Percentiles rank a stretch among this genome's conserved stretches.
phyloP scores from a whole-genome alignment of 1,140 invertebrate genomes.

The Chrysomallon squamiferum region DNA sequence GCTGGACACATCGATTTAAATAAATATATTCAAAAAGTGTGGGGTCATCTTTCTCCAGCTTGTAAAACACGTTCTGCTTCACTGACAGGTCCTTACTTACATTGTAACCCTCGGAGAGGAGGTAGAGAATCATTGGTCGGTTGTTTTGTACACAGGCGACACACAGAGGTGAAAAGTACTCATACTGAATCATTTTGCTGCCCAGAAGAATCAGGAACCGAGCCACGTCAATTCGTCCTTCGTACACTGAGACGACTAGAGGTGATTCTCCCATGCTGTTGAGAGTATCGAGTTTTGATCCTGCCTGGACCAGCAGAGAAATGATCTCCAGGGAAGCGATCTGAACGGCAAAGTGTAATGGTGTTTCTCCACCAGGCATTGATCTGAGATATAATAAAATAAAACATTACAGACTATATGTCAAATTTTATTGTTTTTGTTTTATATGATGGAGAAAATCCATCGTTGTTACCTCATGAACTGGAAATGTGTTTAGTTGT shows the following conservation, averaged over 20 bases:
- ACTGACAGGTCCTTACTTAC: conserved; percentile 17
- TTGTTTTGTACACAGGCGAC: conserved; percentile 19
- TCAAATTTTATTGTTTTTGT: too few relatives aligned
- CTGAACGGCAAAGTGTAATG: conserved; percentile 30
- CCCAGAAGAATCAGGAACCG: conserved; percentile 16
- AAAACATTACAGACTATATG: neutral
- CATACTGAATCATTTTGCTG: conserved; percentile 22
- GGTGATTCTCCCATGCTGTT: conserved; percentile 30
- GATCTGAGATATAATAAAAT: conserved; percentile 7
- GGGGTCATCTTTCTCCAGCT: conserved; percentile 7
- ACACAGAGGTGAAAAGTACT: conserved; percentile 23
- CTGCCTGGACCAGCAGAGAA: conserved; percentile 17
- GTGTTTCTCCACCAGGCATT: conserved; percentile 24
- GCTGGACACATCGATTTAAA: neutral
- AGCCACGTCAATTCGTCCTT: conserved; percentile 14
- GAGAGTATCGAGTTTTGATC: conserved; percentile 19
- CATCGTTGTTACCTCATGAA: too few relatives aligned
- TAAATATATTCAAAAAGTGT: neutral
- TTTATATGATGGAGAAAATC: too few relatives aligned
- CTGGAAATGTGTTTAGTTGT: too few relatives aligned
- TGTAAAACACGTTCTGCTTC: conserved; percentile 1
- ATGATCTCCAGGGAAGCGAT: conserved; percentile 16
- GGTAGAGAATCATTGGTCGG: conserved; percentile 17
- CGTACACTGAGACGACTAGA: conserved; percentile 20
- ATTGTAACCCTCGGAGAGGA: conserved; percentile 32